Conservation (phyloP, 1,140 invertebrate genomes). For the Drosophila ohnishii region DNA sequence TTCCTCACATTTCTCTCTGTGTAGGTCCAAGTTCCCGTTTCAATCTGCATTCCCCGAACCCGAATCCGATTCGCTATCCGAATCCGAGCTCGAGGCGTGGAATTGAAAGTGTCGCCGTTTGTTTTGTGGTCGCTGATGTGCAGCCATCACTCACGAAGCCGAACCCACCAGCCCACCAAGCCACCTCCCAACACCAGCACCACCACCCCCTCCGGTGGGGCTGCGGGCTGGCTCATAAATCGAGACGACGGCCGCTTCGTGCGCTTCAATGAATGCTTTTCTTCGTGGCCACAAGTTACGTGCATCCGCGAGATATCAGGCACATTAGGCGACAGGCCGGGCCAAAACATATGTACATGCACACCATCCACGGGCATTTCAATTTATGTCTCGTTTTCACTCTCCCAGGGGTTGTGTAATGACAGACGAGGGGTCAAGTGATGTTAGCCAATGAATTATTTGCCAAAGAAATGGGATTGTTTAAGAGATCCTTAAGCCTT, state of each 20-base stretch:
- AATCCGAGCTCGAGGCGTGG: conserved; percentile 53
- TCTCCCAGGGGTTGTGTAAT: conserved; percentile 31
- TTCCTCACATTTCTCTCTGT: neutral
- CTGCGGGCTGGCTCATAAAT: conserved; percentile 49
- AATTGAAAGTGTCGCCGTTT: conserved; percentile 74
- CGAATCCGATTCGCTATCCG: conserved; percentile 12
- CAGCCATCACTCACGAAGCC: conserved; percentile 59
- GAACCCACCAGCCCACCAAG: conserved; percentile 5
- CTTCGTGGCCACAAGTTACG: conserved; percentile 33
- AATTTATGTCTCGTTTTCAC: conserved; percentile 24
- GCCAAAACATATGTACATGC: conserved; percentile 10
- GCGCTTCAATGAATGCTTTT: conserved; percentile 43
- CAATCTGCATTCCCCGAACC: conserved; percentile 20
- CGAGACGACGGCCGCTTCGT: conserved; percentile 38
- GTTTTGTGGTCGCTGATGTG: conserved; percentile 62
- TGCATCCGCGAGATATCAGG: conserved; percentile 39
- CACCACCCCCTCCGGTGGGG: conserved; percentile 3
- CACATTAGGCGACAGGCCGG: conserved; percentile 31
- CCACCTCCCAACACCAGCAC: neutral
- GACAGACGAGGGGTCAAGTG: neutral
- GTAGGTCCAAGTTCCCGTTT: conserved; percentile 13
- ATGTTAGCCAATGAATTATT: neutral
- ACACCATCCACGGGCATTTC: conserved; percentile 14
- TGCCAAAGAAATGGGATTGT: neutral
- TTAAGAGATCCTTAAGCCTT: neutral